Conservation (phyloP, 2,113 vertebrate genomes). For the Eupsittula cactorum region DNA sequence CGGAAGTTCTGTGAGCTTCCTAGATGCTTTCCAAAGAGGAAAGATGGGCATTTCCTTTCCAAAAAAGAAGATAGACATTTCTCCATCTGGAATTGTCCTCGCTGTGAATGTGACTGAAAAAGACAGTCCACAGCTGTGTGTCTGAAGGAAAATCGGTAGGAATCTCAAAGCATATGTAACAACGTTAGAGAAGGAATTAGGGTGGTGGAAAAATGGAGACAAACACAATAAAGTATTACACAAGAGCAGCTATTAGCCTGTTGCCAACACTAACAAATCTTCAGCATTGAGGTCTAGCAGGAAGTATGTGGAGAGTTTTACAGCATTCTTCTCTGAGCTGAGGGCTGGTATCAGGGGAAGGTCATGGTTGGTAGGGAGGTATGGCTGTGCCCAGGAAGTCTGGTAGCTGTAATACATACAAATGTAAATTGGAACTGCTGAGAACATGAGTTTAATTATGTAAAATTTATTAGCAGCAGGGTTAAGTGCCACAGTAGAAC, state of each 20-base stretch:
- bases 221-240: constrained; percentile 23
- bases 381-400: not conserved
- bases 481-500: not conserved
- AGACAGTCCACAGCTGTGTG: accelerated
- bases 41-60: not conserved
- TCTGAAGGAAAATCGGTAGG: accelerated
- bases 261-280: constrained; percentile 10
- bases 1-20: not conserved
- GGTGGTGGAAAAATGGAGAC: constrained; percentile 38
- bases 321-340: not conserved
- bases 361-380: not conserved
- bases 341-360: not conserved
- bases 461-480: not conserved
- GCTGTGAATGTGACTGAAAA: not conserved
- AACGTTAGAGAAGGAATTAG: not conserved
- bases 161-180: not conserved
- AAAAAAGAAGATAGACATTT: not conserved
- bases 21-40: not conserved
- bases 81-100: not conserved
- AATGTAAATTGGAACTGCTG: not conserved
- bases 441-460: not conserved
- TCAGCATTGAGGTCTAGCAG: not conserved
- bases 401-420: not conserved
- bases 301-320: not conserved
- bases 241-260: not conserved